Evolutionary conservation across 1,140 invertebrate species (phyloP), one percentile per base, ranked within the genome.

Genomic region (Mizuhopecten yessoensis): DNA sequence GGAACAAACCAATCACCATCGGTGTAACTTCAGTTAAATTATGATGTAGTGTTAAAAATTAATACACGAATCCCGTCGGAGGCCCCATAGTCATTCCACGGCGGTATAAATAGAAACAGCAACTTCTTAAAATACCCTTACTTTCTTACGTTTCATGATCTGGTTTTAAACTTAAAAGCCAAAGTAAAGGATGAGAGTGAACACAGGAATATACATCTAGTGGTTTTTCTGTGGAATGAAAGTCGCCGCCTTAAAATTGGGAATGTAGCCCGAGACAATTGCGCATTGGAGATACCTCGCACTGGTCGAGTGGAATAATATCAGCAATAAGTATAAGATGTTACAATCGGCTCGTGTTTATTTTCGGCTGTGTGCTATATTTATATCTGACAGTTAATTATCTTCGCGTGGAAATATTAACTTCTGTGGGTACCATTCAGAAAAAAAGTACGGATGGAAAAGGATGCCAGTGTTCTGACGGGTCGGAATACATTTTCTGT

Each of bases 81-180:
- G 17, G 57, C 57, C 57, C 17, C 57, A 29, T 75, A n/a, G 57
- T 5, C 23, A 29, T 75, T 75, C 57, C 11, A 75, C 29, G 57
- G 11, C n/a, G n/a, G n/a, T 75, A 75, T 29, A 75, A 75, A 75
- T 75, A 75, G 57, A 29, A 75, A 75, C n/a, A 75, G 57, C 57
- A 17, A 75, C 57, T 75, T 75, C 57, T 75, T 75, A 75, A 75
- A 29, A 75, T 75, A 75, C 57, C 15, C 57, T 29, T 29, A 75
- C 57, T 75, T 75, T 75, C 57, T 75, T 75, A 75, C 57, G 57
- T 75, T 75, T 75, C 57, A 75, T 75, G n/a, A 75, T 75, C 57
- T 75, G 57, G 23, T 75, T 75, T 75, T 1, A 75, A 75, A 75
- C 57, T 75, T 75, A 29, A 75, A 75, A 9, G 57, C 57, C n/a